phyloP scores from a whole-genome alignment of 2,888 invertebrate species.

The Chaitophorus viminalis region DNA sequence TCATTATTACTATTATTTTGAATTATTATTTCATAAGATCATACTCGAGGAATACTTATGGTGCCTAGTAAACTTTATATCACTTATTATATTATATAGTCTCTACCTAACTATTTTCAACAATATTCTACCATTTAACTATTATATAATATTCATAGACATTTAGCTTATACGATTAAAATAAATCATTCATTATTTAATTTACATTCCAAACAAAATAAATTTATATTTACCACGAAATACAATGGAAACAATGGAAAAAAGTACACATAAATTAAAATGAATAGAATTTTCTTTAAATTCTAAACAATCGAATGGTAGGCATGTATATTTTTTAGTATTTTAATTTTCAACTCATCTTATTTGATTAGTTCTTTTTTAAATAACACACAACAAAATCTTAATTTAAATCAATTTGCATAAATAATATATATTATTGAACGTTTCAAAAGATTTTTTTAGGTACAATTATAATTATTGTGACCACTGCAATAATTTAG shows the following conservation, averaged over 20 bases:
- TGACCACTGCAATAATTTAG: conserved; percentile 5
- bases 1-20: too few relatives aligned
- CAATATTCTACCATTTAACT: neutral
- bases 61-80: too few relatives aligned
- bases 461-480: neutral
- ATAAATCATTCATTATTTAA: neutral
- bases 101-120: too few relatives aligned
- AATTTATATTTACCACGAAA: neutral
- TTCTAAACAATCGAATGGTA: neutral
- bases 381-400: neutral
- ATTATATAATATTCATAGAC: neutral
- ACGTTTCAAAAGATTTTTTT: neutral
- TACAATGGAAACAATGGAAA: neutral
- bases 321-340: neutral
- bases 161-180: neutral
- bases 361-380: neutral
- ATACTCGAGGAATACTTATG: too few relatives aligned
- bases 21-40: too few relatives aligned
- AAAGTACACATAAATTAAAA: neutral
- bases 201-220: neutral
- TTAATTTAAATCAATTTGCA: neutral
- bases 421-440: conserved; percentile 12
- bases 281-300: neutral
- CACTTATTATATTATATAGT: too few relatives aligned
- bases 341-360: neutral